Conservation (phyloP, 2,113 vertebrate species). For the Heptranchias perlo region DNA sequence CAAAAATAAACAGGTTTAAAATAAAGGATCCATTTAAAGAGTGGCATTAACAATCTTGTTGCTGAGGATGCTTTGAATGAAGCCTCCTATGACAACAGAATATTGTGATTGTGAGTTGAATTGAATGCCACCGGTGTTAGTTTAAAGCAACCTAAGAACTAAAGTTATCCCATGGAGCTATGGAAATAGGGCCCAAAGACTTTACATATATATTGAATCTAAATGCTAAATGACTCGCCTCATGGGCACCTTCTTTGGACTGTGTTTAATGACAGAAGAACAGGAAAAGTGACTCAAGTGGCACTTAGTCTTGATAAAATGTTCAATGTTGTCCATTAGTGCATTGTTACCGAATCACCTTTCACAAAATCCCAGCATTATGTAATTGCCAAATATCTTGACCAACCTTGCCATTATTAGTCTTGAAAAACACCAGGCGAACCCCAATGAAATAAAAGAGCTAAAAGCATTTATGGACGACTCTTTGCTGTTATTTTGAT, state of each 20-base stretch:
- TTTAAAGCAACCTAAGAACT: background rate
- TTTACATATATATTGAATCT: background rate
- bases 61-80: background rate
- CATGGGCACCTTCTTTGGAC: background rate
- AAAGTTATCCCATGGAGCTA: background rate
- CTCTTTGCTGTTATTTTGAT: background rate
- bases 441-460: background rate
- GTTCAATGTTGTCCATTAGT: slow-evolving; percentile 27
- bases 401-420: background rate
- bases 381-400: background rate
- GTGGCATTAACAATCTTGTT: background rate
- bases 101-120: background rate
- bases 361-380: background rate
- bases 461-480: slow-evolving; percentile 23
- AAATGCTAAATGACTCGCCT: background rate
- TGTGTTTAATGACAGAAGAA: background rate
- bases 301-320: slow-evolving; percentile 26
- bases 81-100: background rate
- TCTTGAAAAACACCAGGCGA: background rate
- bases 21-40: background rate
- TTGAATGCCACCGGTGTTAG: background rate
- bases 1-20: background rate
- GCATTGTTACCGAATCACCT: background rate
- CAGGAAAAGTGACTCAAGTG: background rate
- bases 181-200: background rate